Evolutionary conservation across 2,797 vertebrate species (phyloP).

Genomic region (Harpagifer antarcticus): DNA sequence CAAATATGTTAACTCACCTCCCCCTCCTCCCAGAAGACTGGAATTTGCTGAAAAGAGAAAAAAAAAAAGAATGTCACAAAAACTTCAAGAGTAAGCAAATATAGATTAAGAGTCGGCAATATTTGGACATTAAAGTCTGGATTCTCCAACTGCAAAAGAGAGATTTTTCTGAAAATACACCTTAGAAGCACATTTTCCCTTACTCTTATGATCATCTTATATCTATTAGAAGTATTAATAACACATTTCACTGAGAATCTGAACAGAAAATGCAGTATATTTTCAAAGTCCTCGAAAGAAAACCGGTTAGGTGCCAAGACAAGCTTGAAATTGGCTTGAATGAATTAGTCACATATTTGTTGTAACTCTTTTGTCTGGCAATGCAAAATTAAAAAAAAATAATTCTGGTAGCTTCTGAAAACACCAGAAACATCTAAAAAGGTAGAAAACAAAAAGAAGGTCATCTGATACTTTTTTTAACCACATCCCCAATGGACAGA

Average conservation of each 20-base stretch:
- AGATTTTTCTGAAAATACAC: slow-evolving; percentile 3
- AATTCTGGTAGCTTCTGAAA: slow-evolving; percentile 8
- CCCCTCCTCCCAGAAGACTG: slow-evolving; percentile 97
- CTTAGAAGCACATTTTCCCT: no score
- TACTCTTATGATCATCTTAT: no score
- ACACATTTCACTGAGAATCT: background rate
- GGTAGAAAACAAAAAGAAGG: slow-evolving; percentile 18
- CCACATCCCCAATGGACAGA: slow-evolving; percentile 46
- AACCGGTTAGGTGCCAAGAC: background rate
- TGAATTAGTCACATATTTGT: slow-evolving; percentile 3
- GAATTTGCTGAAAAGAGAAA: slow-evolving; percentile 92
- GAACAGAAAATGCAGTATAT: background rate
- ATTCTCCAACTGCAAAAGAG: slow-evolving; percentile 2
- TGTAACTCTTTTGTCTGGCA: background rate
- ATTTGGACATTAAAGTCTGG: slow-evolving; percentile 1
- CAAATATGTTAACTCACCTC: slow-evolving; percentile 89
- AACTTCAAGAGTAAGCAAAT: slow-evolving; percentile 40
- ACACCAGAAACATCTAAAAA: slow-evolving; percentile 25
- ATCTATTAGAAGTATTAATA: no score
- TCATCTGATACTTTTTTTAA: slow-evolving; percentile 47
- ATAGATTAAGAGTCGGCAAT: slow-evolving; percentile 27
- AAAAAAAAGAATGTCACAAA: slow-evolving; percentile 48
- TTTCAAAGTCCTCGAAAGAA: slow-evolving; percentile 12
- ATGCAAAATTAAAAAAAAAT: slow-evolving; percentile 3
- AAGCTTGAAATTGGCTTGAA: slow-evolving; percentile 24